Base-by-base conservation (phyloP, 2,797 vertebrate genomes). In the Crypturellus tataupa region DNA sequence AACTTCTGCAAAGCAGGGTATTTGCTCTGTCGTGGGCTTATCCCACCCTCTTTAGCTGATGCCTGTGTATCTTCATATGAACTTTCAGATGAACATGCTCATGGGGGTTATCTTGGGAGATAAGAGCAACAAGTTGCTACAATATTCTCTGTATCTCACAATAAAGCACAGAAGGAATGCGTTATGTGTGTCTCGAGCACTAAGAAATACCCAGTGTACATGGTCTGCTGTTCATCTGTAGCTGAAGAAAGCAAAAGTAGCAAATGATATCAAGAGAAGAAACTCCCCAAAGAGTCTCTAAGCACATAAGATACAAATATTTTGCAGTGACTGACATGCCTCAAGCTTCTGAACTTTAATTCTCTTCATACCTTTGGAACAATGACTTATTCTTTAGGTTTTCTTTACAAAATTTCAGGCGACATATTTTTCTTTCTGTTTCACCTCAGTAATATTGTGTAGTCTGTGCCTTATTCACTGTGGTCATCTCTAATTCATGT, bases 11-110 rank as follows among this genome's bases (percentile, higher is more conserved):
- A 77, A 89, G 63, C 70, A 47, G 82, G 55, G 4, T 89, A 37
- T 95, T 92, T 79, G 49, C 44, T 75, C 39, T 87, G 51, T 55
- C 49, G 27, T 35, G 33, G 89, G 85, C 42, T 93, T 92, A 92
- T 89, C 51, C 29, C 35, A 8, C 15, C 0, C 0, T 75, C 64
- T 85, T 69, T 72, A 39, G 49, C 81, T 83, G 91, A 93, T 79
- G 87, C 55, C 25, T 1, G 0, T 63, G 11, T 69, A 86, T 88
- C 70, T 7, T 1, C 27, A 10, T 3, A 65, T 37, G 53, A 78
- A 24, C 37, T 80, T 83, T 40, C 33, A 56, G 46, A 65, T 79
- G 33, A 63, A 11, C 69, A 13, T 46, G n/a, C 85, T 73, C 1
- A 0, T 24, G 47, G 64, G 12, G 71, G 39, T 75, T 91, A 77